These are phyloP conservation scores for Cotesia glomerata DNA, from an alignment of 1,140 invertebrate species.

Conservation along the genomic window DNA sequence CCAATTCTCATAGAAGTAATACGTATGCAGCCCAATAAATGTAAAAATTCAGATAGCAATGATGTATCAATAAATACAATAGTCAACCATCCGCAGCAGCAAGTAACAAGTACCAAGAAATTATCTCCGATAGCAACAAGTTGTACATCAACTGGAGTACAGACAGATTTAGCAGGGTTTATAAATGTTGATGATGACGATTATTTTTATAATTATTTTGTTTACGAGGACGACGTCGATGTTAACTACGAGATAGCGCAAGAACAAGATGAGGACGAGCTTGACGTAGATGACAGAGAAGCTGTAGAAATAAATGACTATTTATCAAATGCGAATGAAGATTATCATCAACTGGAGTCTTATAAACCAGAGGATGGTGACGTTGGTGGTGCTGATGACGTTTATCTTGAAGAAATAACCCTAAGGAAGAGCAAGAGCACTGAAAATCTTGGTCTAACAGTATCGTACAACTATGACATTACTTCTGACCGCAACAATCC, in stretches of 20 bases:
- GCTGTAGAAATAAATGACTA: slow-evolving; percentile 23
- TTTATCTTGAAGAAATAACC: slow-evolving; percentile 66
- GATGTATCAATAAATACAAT: slow-evolving; percentile 35
- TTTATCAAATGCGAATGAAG: slow-evolving; percentile 16
- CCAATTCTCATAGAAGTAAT: slow-evolving; percentile 76
- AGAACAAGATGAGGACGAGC: slow-evolving; percentile 14
- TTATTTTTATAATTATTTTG: slow-evolving; percentile 48
- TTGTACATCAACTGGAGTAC: slow-evolving; percentile 61
- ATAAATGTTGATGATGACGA: slow-evolving; percentile 54
- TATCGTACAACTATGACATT: slow-evolving; percentile 69
- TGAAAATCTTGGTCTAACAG: slow-evolving; percentile 72
- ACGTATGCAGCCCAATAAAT: slow-evolving; percentile 59
- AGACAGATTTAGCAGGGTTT: slow-evolving; percentile 62
- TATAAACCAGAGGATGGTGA: slow-evolving; percentile 11
- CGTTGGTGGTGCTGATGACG: background rate
- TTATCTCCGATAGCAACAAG: background rate
- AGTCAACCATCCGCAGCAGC: slow-evolving; percentile 28
- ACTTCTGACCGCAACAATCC: slow-evolving; percentile 58
- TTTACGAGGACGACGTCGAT: slow-evolving; percentile 64
- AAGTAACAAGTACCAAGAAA: background rate
- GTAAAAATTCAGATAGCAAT: slow-evolving; percentile 27
- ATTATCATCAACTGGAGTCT: slow-evolving; percentile 1
- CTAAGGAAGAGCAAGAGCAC: slow-evolving; percentile 65
- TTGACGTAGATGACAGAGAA: slow-evolving; percentile 14
- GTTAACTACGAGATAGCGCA: slow-evolving; percentile 58